Evolutionary conservation across 2,888 invertebrate species (phyloP).

Genomic region (Oscheius onirici): DNA sequence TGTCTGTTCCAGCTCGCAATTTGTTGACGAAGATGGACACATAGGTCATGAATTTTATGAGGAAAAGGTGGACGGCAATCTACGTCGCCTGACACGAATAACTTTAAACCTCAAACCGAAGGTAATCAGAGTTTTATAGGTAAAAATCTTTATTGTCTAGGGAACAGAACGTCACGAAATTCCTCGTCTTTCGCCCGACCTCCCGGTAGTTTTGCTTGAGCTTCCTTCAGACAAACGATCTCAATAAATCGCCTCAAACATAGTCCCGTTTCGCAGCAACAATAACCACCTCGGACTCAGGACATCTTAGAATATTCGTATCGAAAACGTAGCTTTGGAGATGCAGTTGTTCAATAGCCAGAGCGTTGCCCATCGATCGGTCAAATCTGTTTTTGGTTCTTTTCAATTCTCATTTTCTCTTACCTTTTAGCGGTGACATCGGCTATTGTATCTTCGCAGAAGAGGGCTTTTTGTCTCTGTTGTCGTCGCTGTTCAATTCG

Average conservation of each 20-base stretch:
- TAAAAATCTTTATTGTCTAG: constrained; percentile 29
- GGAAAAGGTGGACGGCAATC: constrained; percentile 66
- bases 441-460: constrained; percentile 37
- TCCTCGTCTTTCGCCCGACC: constrained; percentile 48
- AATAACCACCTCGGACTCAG: constrained; percentile 36
- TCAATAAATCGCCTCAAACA: constrained; percentile 29
- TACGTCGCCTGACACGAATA: constrained; percentile 38
- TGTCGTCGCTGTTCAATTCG: constrained; percentile 46
- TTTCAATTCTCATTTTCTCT: neutral
- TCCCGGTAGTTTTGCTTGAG: constrained; percentile 52
- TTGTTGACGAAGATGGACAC: constrained; percentile 76
- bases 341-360: constrained; percentile 54
- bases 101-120: constrained; percentile 48
- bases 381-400: constrained; percentile 40
- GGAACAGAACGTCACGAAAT: constrained; percentile 50
- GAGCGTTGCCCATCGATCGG: constrained; percentile 45
- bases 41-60: constrained; percentile 76
- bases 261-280: constrained; percentile 49
- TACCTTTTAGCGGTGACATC: constrained; percentile 44
- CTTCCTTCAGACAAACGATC: constrained; percentile 22
- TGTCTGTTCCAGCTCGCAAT: constrained; percentile 74
- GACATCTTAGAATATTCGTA: constrained; percentile 37
- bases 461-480: constrained; percentile 39
- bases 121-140: constrained; percentile 11
- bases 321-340: constrained; percentile 48